Evolutionary conservation across 2,888 invertebrate species (phyloP).

Genomic region (Nemoura dubitans): DNA sequence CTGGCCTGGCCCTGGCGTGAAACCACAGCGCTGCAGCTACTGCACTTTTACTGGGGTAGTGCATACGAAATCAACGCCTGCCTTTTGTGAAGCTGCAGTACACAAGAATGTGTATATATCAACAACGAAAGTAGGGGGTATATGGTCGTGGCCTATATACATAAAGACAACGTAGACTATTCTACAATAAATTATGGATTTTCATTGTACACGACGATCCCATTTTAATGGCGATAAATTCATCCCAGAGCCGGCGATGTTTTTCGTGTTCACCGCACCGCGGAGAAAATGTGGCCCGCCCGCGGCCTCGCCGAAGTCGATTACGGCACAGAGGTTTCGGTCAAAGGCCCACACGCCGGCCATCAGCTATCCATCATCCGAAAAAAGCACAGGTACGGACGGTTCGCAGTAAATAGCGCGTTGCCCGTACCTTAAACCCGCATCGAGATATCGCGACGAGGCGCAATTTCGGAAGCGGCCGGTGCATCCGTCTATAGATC

Average conservation of each 20-base stretch:
- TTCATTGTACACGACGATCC: not conserved
- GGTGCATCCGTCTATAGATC: constrained; percentile 22
- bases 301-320: constrained; percentile 3
- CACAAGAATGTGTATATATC: too few relatives aligned
- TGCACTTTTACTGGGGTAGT: not conserved
- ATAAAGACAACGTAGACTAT: too few relatives aligned
- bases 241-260: not conserved
- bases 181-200: not conserved
- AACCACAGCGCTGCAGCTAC: not conserved
- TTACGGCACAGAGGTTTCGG: not conserved
- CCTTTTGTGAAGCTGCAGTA: too few relatives aligned
- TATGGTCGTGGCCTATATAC: too few relatives aligned
- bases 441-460: not conserved
- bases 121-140: too few relatives aligned
- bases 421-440: not conserved
- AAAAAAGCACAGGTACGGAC: not conserved
- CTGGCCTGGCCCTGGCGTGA: not conserved
- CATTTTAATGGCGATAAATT: not conserved
- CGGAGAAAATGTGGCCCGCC: constrained; percentile 28
- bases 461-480: not conserved
- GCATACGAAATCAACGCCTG: too few relatives aligned
- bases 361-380: not conserved
- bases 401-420: not conserved
- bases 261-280: not conserved
- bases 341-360: not conserved